phyloP scores from a whole-genome alignment of 2,888 invertebrate species.

The Pristionchus maxplancki region DNA sequence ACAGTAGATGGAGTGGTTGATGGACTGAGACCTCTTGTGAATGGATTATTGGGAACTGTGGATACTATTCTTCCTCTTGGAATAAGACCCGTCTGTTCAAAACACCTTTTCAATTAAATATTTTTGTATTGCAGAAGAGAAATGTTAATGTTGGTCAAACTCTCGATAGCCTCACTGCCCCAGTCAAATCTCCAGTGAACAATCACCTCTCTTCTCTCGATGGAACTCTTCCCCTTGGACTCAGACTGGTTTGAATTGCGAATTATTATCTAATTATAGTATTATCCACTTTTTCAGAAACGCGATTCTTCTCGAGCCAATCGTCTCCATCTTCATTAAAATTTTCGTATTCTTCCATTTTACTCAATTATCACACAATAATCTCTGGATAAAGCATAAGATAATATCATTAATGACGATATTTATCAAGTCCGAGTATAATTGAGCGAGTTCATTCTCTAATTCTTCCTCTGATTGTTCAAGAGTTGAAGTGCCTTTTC shows the following conservation, averaged over 20 bases:
- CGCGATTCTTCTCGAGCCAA: not conserved
- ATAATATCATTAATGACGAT: not conserved
- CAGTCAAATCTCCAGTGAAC: not conserved
- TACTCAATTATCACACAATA: no score
- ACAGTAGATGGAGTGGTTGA: not conserved
- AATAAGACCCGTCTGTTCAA: not conserved
- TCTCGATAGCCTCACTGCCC: no score
- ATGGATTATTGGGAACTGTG: not conserved
- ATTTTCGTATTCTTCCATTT: not conserved
- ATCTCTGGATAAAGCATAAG: no score
- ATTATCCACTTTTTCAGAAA: not conserved
- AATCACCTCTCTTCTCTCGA: no score
- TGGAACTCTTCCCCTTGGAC: not conserved
- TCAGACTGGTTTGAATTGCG: not conserved
- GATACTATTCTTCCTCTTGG: not conserved
- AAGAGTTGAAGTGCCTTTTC: not conserved
- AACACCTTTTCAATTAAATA: not conserved
- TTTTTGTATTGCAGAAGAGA: not conserved
- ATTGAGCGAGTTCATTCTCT: not conserved
- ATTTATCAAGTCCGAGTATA: not conserved
- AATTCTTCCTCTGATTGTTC: not conserved
- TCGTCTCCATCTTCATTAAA: not conserved
- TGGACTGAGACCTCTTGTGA: not conserved
- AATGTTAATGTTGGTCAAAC: not conserved
- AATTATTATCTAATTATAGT: no score